Percentiles rank a stretch among this genome's conserved stretches.
Conservation (phyloP, 2,888 invertebrate genomes). For the Microdon myrmicae region DNA sequence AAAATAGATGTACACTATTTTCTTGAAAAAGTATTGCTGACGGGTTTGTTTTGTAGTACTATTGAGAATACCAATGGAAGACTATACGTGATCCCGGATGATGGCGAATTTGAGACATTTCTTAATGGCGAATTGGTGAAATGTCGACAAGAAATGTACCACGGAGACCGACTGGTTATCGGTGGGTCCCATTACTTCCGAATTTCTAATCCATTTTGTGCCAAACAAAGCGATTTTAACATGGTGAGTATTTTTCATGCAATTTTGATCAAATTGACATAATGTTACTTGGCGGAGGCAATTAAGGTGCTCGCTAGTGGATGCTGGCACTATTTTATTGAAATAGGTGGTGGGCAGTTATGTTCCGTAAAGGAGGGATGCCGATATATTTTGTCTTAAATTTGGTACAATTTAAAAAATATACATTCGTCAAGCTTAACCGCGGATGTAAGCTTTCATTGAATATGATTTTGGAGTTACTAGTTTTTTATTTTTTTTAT, state of each 20-base stretch:
- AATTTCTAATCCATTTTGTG: conserved; percentile 68
- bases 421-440: no score
- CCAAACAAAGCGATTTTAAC: conserved; percentile 57
- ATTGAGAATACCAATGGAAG: conserved; percentile 68
- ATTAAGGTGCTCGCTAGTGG: no score
- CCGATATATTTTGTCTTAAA: no score
- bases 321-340: no score
- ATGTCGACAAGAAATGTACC: conserved; percentile 65
- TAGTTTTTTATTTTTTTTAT: no score
- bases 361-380: no score
- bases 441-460: no score
- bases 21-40: conserved; percentile 1
- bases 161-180: conserved; percentile 71
- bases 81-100: conserved; percentile 67
- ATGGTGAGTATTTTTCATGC: conserved; percentile 52
- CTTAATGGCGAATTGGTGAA: conserved; percentile 69
- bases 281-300: no score
- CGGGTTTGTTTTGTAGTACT: conserved; percentile 59
- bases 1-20: conserved; percentile 54
- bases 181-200: conserved; percentile 72
- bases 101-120: conserved; percentile 68
- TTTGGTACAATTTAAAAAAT: no score
- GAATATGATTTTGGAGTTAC: no score
- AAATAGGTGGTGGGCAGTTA: no score
- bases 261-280: no score